phyloP scores from a whole-genome alignment of 2,113 vertebrate genomes.

The Ammodytes dubius region DNA sequence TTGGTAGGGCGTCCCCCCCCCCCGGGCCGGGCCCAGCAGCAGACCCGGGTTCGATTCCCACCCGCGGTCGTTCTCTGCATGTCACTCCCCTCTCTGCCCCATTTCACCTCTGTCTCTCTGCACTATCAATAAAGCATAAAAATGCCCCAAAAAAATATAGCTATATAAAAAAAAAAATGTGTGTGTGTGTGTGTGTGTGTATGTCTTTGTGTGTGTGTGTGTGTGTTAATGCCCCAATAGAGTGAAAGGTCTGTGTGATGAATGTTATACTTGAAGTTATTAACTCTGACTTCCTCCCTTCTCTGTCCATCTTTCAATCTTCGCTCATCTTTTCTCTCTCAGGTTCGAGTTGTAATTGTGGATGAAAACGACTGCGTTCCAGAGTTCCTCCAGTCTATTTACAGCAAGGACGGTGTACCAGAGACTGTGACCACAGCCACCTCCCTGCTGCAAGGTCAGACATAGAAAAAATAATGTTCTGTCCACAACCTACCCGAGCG shows the following conservation, averaged over 20 bases:
- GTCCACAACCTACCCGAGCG: neutral
- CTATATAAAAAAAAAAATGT: too few relatives aligned
- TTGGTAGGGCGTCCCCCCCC: too few relatives aligned
- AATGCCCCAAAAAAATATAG: neutral
- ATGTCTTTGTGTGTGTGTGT: neutral
- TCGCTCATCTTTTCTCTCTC: neutral
- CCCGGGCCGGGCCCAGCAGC: too few relatives aligned
- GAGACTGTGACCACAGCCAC: slow-evolving; percentile 92
- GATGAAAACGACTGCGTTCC: slow-evolving; percentile 91
- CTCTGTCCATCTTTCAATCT: neutral
- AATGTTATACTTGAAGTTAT: neutral
- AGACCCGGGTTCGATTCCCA: too few relatives aligned
- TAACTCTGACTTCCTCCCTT: neutral
- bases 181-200: too few relatives aligned
- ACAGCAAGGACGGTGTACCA: slow-evolving; percentile 88
- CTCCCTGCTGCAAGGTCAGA: slow-evolving; percentile 90
- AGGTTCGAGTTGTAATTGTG: slow-evolving; percentile 89
- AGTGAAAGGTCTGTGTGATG: neutral
- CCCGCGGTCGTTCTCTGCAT: too few relatives aligned
- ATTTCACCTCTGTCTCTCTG: too few relatives aligned
- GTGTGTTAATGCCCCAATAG: neutral
- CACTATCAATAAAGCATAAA: neutral
- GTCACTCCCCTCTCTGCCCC: too few relatives aligned
- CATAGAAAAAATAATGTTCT: neutral
- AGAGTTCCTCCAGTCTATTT: slow-evolving; percentile 91